Evolutionary conservation across 30 jellyfish, hydroid and myxozoan genomes (phyloP), one percentile per base, ranked within the genome.

Genomic region (Chrysaora quinquecirrha): DNA sequence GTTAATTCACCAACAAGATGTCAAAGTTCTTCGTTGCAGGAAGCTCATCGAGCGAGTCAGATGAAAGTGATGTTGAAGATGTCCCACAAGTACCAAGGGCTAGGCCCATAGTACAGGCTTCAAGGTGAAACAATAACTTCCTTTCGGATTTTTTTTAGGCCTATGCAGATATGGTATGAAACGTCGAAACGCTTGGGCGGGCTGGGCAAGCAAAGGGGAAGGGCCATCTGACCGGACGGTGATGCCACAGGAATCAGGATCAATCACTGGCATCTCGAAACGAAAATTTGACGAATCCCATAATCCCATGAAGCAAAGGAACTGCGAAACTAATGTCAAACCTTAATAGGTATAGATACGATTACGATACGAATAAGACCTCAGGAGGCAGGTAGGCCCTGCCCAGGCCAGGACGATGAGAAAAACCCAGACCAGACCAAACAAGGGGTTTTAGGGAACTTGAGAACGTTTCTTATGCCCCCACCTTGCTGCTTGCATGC

Each of bases 41-140:
- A 38, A 85, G 95, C 82, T 91, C 98, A 52, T 96, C 93, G 81
- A 91, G 98, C 89, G 98, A 91, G 46, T 79, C 98, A 21, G 98
- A 91, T 49, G 88, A 74, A 2, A 89, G 95, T 52, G 97, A 89
- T 73, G 97, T 73, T 10, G 97, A 89, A 75, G 97, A 82, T 70
- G 85, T 69, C 30, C 80, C 80, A 2, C 92, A 56, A 52, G 88
- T 82, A 54, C 93, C 77, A 21, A 76, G 96, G 77, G 82, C 84
- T 18, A 91, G 89, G 82, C 94, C 90, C 58, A 76, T 69, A 14
- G 88, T 89, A 7, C 89, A 90, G 48, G 82, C 86, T 1, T 67
- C 97, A 2, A 73, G 93, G 97, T 89, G 75, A 48, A 83, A 3
- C n/a, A 14, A 28, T 11, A 1, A 31, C 19, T 30, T 24, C 14